A percentile compares a stretch with the other conserved stretches of the same genome.
phyloP scores from a whole-genome alignment of 2,797 vertebrate species.

The Thalassophryne amazonica region DNA sequence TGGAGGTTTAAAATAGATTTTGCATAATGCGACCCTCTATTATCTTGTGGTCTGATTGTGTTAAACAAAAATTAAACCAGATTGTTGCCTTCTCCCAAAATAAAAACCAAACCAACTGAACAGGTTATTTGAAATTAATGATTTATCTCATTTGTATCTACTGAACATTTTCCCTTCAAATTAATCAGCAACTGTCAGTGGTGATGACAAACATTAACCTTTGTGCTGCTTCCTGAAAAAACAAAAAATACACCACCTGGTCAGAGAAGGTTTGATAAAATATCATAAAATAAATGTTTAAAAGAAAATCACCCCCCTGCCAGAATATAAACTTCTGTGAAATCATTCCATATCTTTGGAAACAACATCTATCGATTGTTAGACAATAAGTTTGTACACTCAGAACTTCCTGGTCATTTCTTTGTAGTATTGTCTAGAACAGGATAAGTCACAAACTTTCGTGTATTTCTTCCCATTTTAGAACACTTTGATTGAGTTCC shows the following conservation, averaged over 20 bases:
- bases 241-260: neutral
- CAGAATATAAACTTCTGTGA: too few species aligned
- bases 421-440: conserved; percentile 53
- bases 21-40: too few species aligned
- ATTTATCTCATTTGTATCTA: conserved; percentile 47
- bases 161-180: conserved; percentile 11
- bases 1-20: too few species aligned
- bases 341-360: too few species aligned
- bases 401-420: conserved; percentile 21
- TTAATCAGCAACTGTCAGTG: conserved; percentile 30
- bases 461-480: conserved; percentile 9
- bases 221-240: conserved; percentile 5
- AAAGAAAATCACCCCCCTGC: too few species aligned
- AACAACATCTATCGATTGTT: neutral
- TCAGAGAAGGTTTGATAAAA: neutral
- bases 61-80: too few species aligned
- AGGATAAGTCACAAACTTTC: neutral
- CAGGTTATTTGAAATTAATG: conserved; percentile 17
- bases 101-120: neutral
- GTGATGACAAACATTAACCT: conserved; percentile 7
- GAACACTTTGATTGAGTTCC: neutral
- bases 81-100: too few species aligned
- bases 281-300: neutral
- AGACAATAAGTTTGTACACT: neutral
- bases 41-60: too few species aligned